Base-by-base conservation (phyloP, 2,888 invertebrate genomes). In the Oegoconia quadripuncta region DNA sequence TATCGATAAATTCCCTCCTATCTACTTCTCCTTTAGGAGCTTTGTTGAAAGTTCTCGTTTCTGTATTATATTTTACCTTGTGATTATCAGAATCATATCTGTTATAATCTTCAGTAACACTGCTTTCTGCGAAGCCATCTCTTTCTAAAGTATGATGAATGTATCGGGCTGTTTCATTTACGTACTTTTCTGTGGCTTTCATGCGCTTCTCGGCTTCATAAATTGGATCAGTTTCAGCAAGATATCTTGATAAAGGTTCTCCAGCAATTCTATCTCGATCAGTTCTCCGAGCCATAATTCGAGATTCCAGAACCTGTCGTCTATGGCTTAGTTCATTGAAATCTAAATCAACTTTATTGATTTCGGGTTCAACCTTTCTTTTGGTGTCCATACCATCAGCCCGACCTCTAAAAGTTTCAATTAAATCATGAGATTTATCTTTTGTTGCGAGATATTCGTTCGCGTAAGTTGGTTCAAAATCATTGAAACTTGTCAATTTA, bases 251-350 rank as follows among this genome's bases (percentile, higher is more conserved):
- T 54, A 88, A 63, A 1, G 86, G 76, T 47, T 82, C 81, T 37
- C 72, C 80, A n/a, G 72, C 55, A 45, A 66, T 69, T 48, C 63
- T 74, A 39, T 79, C 82, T 2, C 84, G 68, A 36, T 82, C 86
- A 41, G 73, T 64, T 48, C 82, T 82, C 31, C 93, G 88, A 18
- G 92, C 91, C 41, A 93, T 90, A 32, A 95, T 90, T 42, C 94
- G 88, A 0, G 94, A 94, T 68, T 95, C 94, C 11, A 95, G 79
- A 25, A 93, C 88, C 44, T 94, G 92, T 11, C 95, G 87, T 34
- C 95, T 83, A 18, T 93, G 92, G 59, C 94, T 93, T 40, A 95
- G 66, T 59, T 93, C 92, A 53, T 88, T 88, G 25, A 88, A 88
- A 53, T 86, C 76, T 52, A 84, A 69, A 50, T 84, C 82, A 17